Conservation (phyloP, 1,140 invertebrate species). For the Dinoponera quadriceps region DNA sequence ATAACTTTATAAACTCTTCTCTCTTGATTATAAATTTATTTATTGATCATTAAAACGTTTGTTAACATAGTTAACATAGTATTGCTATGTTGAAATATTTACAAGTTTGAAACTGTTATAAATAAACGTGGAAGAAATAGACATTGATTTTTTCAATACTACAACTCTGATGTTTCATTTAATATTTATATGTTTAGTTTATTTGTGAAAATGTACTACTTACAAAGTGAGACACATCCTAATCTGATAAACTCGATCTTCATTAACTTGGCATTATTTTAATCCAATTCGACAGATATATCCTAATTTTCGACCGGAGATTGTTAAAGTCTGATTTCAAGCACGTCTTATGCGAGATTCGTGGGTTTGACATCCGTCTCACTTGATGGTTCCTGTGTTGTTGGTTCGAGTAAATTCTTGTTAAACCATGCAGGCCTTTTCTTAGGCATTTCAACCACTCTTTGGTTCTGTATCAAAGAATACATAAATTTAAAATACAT, state of each 20-base stretch:
- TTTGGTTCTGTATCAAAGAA: conserved; percentile 85
- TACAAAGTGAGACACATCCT: neutral
- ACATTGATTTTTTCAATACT: too few relatives aligned
- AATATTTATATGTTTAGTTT: neutral
- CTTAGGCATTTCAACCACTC: conserved; percentile 91
- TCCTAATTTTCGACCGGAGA: neutral
- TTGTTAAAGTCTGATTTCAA: conserved; percentile 14
- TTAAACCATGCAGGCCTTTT: conserved; percentile 92
- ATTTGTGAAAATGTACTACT: neutral
- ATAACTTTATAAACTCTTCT: too few relatives aligned
- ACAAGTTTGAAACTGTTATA: too few relatives aligned
- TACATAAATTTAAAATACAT: conserved; percentile 27
- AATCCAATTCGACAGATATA: neutral
- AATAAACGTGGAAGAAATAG: too few relatives aligned
- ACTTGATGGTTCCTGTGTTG: conserved; percentile 88
- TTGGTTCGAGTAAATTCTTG: conserved; percentile 92
- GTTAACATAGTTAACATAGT: too few relatives aligned
- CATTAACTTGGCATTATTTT: neutral
- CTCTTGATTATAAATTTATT: too few relatives aligned
- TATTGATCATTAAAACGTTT: too few relatives aligned
- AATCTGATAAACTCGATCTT: neutral
- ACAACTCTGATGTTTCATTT: too few relatives aligned
- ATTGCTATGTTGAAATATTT: too few relatives aligned
- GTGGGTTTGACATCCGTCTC: conserved; percentile 90
- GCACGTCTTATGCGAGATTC: conserved; percentile 87